Evolutionary conservation across 2,888 invertebrate species (phyloP), one percentile per base, ranked within the genome.

Genomic region (Ashinkailepas kermadecensis): DNA sequence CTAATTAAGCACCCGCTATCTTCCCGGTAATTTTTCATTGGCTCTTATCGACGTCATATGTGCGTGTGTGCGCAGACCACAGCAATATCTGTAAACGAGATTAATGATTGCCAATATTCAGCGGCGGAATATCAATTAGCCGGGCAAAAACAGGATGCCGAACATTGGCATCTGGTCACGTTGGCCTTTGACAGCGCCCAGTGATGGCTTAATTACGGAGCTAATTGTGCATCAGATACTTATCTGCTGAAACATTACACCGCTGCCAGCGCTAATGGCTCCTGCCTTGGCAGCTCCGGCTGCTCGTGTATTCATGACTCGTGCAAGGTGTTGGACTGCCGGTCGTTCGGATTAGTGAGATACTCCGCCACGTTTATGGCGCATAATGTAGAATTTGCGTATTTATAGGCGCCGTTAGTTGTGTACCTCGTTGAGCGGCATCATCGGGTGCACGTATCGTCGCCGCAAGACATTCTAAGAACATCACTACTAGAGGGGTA

Each of bases 61-160:
- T 25, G 78, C 13, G 78, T 23, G 1, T 78, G 78, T 78, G 74
- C 56, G 74, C 21, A 65, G 54, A 8, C 54, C 54, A 18, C 7
- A 13, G 74, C 74, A 74, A 54, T 74, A 54, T 25, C n/a, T 74
- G 74, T 74, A 74, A 74, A 74, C 74, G 74, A 74, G 74, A 74
- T 74, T 74, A 74, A 39, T 74, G 39, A 74, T 18, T 74, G 74
- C 8, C 54, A 21, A 74, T 74, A 74, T 74, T 54, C 74, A 18
- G 15, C 21, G 54, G 15, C 39, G 54, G 65, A 54, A 74, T 74
- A 74, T 39, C 74, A 39, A 74, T 74, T 74, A 74, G 13, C 3
- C 8, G 15, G 59, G 15, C 59, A 59, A 59, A 59, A 59, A 59
- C 54, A 25, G 54, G 74, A 54, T 25, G 54, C 18, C 54, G 18